Base-by-base conservation (phyloP, 2,888 invertebrate species). In the Nycteola revayana region DNA sequence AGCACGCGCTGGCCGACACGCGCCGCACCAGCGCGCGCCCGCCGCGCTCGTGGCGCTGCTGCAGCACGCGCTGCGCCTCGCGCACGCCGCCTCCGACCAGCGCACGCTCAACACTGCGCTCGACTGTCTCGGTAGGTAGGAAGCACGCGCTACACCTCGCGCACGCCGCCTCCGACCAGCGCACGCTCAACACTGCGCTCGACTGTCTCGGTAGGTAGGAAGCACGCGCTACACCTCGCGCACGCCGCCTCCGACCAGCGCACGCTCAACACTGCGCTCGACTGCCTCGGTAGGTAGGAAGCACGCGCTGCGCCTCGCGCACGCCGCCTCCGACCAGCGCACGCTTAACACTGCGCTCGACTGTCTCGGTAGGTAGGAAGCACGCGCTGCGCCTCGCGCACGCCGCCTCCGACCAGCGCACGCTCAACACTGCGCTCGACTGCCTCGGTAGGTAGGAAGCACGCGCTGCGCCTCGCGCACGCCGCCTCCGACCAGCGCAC, bases 351-450 rank as follows among this genome's bases (percentile, higher is more conserved):
- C 18, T 6, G 18, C 18, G 18, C 18, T 18, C 18, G 18, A 18
- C 18, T 18, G 18, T 18, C 18, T 18, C 18, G 18, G 18, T 18
- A 14, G 3, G 18, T 28, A 20, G 7, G 66, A 45, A 53, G 34
- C 70, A 68, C 41, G 76, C 81, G 8, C 57, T 81, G 24, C 44
- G 47, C n/a, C 51, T 63, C 7, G 74, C 71, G 9, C 58, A 58
- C 39, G 38, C 60, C 5, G 40, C 67, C 8, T 40, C 44, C 10
- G 75, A 94, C 42, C 90, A 92, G 79, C 54, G 71, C 23, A 67
- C 94, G 25, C 84, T 95, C 29, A 91, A 91, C 18, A 94, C 94
- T 0, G 93, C 95, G 7, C 89, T 96, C 27, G 94, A 94, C 90
- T 47, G 84, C 90, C 53, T 81, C 90, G 22, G 74, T 92, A 14